These are phyloP conservation scores for Ondatra zibethicus DNA, from an alignment of 2,113 vertebrate species.

Conservation along the genomic window DNA sequence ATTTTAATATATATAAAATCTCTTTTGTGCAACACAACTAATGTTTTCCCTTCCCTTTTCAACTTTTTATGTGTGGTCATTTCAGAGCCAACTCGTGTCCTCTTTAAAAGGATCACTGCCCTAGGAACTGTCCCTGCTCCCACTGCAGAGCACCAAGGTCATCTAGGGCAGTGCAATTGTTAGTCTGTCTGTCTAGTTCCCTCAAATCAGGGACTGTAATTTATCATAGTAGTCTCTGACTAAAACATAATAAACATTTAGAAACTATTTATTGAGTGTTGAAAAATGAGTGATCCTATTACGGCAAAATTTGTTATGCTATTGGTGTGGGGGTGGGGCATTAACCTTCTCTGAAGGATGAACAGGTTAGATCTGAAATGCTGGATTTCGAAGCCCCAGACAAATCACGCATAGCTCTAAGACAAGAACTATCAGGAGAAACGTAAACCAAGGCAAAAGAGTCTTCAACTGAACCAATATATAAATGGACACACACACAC, in stretches of 20 bases:
- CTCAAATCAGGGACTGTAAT: neutral
- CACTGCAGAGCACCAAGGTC: neutral
- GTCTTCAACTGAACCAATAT: neutral
- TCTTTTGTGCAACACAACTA: neutral
- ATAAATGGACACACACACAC: neutral
- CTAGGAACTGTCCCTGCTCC: neutral
- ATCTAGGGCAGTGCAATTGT: neutral
- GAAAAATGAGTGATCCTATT: conserved; percentile 30
- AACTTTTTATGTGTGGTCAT: neutral
- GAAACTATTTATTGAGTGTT: conserved; percentile 31
- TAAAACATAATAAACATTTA: conserved; percentile 16
- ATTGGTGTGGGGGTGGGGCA: neutral
- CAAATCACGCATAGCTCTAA: neutral
- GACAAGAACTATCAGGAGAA: neutral
- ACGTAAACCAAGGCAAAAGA: neutral
- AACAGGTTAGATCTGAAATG: neutral
- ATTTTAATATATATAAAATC: no score
- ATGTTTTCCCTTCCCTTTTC: neutral
- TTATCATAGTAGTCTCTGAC: neutral
- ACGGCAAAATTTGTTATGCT: neutral
- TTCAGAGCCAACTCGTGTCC: neutral
- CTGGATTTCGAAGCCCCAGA: neutral
- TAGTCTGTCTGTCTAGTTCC: neutral
- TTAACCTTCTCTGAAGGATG: neutral
- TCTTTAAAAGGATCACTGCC: neutral